Base-by-base conservation (phyloP, 2,888 invertebrate genomes). In the Phaedon cochleariae region DNA sequence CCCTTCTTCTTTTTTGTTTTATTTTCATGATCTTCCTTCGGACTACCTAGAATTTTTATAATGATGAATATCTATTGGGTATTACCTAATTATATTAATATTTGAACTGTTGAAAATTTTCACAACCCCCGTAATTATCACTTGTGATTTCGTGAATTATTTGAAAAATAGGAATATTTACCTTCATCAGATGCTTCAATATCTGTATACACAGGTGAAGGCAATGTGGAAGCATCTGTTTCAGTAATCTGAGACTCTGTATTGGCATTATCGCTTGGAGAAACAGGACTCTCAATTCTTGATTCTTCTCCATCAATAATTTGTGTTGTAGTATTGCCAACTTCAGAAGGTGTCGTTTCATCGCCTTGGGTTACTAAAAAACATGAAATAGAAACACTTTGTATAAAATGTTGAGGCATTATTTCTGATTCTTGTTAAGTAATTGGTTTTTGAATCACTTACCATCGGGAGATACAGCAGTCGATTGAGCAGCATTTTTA, bases 161-260 rank as follows among this genome's bases (percentile, higher is more conserved):
- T n/a, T n/a, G n/a, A n/a, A n/a, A n/a, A n/a, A n/a, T n/a, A n/a
- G n/a, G n/a, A n/a, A n/a, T n/a, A n/a, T n/a, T n/a, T n/a, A 72
- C 71, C 75, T 48, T 74, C 75, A 22, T 73, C 74, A 6, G 74
- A 72, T 6, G 69, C 59, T 58, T 76, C 76, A 0, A 72, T 73
- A 60, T 76, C 76, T n/a, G 76, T 76, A 34, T 73, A 69, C 49
- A 75, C 75, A 79, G 78, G 46, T 6, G 76, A 74, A 17, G 74
- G 75, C 20, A 77, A 64, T 77, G 81, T 22, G 66, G 74, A 74
- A 1, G 75, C 73, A 46, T 73, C 74, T 18, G 76, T 75, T 60
- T 75, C 72, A 53, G 71, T 69, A 20, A 62, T 64, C 48, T 46
- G 68, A 29, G 66, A 68, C 59, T 68, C 67, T 10, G 67, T 53